Evolutionary conservation across 2,797 vertebrate genomes (phyloP), one percentile per base, ranked within the genome.

Genomic region (Chloroceryle inda): DNA sequence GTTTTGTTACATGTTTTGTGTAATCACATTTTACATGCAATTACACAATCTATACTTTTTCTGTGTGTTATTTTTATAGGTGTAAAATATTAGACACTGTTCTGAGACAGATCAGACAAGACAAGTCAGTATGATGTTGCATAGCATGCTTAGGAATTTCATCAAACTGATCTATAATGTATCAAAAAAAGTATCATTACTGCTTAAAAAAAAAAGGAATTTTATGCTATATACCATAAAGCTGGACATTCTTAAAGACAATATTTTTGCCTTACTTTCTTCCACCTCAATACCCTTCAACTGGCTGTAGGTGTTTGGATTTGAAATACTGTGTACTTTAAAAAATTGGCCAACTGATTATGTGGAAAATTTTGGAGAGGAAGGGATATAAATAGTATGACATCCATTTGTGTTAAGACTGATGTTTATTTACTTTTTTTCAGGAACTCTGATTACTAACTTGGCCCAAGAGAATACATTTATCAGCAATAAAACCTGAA

Each of bases 221-320:
- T 27, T 5, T 10, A 2, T 64, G 4, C 26, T 62, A 26, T 5
- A 69, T 16, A 55, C 10, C 19, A 77, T 38, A 73, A 66, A 59
- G 10, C 3, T 58, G 17, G 6, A 38, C 62, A 8, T 71, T 44
- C 10, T 63, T 52, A 27, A 73, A 63, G 29, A 29, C 1, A 5
- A 13, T 35, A 50, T 53, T 75, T 88, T 86, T 81, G 1, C 5
- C 33, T 73, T 17, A 15, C 4, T 75, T 84, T 75, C n/a, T 79
- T 93, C 21, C 23, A 8, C 15, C 8, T 82, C 40, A 11, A 55
- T 0, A 1, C 2, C 10, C 10, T 69, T 6, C 26, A 85, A 55
- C 2, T 1, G 2, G 0, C 3, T 68, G 5, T 19, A 71, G 5
- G 2, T 63, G 8, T 80, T 50, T 42, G 56, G 10, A 67, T 10